phyloP scores from a whole-genome alignment of 2,888 invertebrate species.

The Apamea sordens region DNA sequence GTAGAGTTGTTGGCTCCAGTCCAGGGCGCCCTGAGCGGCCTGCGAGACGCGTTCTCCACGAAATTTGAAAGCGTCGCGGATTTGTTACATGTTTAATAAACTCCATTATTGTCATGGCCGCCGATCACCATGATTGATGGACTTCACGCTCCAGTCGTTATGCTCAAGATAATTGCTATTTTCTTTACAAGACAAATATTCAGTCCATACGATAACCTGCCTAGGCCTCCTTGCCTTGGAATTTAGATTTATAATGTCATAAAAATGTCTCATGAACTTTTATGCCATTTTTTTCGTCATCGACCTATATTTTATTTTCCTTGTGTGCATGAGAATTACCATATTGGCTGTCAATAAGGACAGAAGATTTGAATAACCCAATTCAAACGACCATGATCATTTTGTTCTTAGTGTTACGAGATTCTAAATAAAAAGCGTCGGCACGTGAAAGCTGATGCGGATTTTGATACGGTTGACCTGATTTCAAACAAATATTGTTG shows the following conservation, averaged over 20 bases:
- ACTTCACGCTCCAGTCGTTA: slow-evolving; percentile 57
- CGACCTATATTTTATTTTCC: slow-evolving; percentile 48
- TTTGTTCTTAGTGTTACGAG: slow-evolving; percentile 13
- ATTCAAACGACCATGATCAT: slow-evolving; percentile 13
- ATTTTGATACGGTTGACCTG: slow-evolving; percentile 41
- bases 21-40: slow-evolving; percentile 73
- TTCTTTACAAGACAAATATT: slow-evolving; percentile 55
- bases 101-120: slow-evolving; percentile 66
- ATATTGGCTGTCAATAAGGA: slow-evolving; percentile 23
- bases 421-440: slow-evolving; percentile 35
- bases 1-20: slow-evolving; percentile 72
- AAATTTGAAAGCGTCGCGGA: slow-evolving; percentile 79
- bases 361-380: slow-evolving; percentile 31
- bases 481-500: slow-evolving; percentile 46
- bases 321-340: slow-evolving; percentile 36
- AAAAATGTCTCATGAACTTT: slow-evolving; percentile 48
- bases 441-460: slow-evolving; percentile 26
- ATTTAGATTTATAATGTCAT: slow-evolving; percentile 36
- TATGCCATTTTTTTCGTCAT: slow-evolving; percentile 46
- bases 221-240: slow-evolving; percentile 39
- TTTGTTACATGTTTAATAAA: slow-evolving; percentile 74
- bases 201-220: slow-evolving; percentile 21
- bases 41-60: slow-evolving; percentile 63
- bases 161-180: slow-evolving; percentile 61
- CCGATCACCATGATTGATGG: slow-evolving; percentile 65